Evolutionary conservation across 2,113 vertebrate genomes (phyloP), one percentile per base, ranked within the genome.

Genomic region (Speoplatyrhinus poulsoni): DNA sequence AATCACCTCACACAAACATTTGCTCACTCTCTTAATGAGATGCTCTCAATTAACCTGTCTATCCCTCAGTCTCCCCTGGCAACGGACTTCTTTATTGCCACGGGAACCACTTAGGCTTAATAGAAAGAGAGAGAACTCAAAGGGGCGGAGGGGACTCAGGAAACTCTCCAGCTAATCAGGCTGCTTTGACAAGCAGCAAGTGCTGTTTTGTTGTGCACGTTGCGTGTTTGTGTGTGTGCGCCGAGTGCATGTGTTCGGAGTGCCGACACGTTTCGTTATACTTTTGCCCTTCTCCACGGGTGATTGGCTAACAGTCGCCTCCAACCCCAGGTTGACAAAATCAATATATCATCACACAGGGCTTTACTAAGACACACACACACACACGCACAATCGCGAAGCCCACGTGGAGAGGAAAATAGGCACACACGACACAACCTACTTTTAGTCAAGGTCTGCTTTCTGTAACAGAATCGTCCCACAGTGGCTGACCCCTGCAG

Each of bases 261-360:
- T 52, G 16, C 32, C 5, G 15, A 26, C 57, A 70, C 64, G 76
- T 87, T 84, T 85, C 78, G 46, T 58, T 26, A 32, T n/a, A 73
- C 86, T 81, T 67, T 67, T 83, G 83, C 87, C 85, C 83, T 90
- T 90, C 88, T 86, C 81, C 82, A 80, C 46, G 81, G 87, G 86
- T 89, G 86, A 89, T 86, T 89, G 87, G 82, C 83, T 87, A 88
- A 89, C 84, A 79, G 85, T 89, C 77, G 70, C 83, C 85, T 89
- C 83, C 83, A 88, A 89, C 85, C 90, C 82, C 77, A 84, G 83
- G 82, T 79, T 84, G 85, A 89, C 84, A 87, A 88, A 91, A 89
- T 91, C 88, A 86, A 91, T 91, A 90, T 72, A 89, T 87, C 88
- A 90, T 89, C 88, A 87, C 85, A 81, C 82, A 62, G 75, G 75